Percentiles rank a stretch among this genome's conserved stretches.
phyloP scores from a whole-genome alignment of 2,797 vertebrate genomes.

The Melopsittacus undulatus region DNA sequence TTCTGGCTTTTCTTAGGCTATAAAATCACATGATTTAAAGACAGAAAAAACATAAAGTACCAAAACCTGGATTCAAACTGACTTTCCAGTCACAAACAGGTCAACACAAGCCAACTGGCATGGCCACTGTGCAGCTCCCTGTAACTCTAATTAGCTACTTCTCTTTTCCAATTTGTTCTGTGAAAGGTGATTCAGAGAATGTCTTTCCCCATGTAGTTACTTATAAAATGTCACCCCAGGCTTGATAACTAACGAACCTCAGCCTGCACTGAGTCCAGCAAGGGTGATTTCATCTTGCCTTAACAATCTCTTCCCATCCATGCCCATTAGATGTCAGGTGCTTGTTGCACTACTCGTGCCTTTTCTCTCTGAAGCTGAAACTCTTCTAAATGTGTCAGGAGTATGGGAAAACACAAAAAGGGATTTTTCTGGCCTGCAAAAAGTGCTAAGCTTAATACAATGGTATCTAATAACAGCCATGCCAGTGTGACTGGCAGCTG shows the following conservation, averaged over 20 bases:
- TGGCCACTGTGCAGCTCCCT: not conserved
- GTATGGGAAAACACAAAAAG: slow-evolving; percentile 59
- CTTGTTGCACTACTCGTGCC: not conserved
- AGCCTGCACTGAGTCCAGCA: not conserved
- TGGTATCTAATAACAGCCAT: slow-evolving; percentile 59
- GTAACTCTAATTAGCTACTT: not conserved
- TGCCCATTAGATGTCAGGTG: not conserved
- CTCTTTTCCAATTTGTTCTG: slow-evolving; percentile 11
- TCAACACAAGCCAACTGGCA: slow-evolving; percentile 37
- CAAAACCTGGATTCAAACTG: slow-evolving; percentile 14
- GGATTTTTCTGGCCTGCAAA: slow-evolving; percentile 47
- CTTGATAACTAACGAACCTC: not conserved
- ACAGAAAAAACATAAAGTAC: slow-evolving; percentile 2
- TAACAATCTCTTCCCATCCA: not conserved
- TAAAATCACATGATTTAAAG: slow-evolving; percentile 26
- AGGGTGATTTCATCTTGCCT: not conserved
- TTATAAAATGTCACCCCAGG: slow-evolving; percentile 12
- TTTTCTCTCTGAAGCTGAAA: slow-evolving; percentile 19
- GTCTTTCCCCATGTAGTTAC: not conserved
- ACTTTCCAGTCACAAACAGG: slow-evolving; percentile 53
- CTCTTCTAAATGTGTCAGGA: not conserved
- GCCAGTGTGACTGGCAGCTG: slow-evolving; percentile 44
- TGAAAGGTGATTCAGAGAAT: not conserved
- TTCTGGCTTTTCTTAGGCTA: not conserved
- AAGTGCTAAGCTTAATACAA: slow-evolving; percentile 61